Base-by-base conservation (phyloP, 2,797 vertebrate species). In the Ctenochaetus hawaiiensis region DNA sequence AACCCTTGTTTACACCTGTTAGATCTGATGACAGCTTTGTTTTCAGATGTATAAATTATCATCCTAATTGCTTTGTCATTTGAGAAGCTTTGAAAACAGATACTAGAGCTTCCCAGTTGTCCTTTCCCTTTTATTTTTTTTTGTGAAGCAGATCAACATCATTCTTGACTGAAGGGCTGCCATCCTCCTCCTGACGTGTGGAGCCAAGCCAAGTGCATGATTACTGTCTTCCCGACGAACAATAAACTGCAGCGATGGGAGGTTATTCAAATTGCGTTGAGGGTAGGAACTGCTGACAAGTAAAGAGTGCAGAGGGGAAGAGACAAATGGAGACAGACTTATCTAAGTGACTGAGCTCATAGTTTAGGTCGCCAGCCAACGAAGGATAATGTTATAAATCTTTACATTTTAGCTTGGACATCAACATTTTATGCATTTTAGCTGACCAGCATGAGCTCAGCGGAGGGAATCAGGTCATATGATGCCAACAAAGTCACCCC, bases 261-360 rank as follows among this genome's bases (percentile, higher is more conserved):
- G 76, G 84, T 81, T 85, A 71, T 84, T 89, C 66, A 76, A 63
- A 83, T 81, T 58, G 61, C 51, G 81, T 57, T 8, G 8, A 23
- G 72, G 80, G 61, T 61, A 56, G 66, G 81, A 88, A 84, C 1
- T 77, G 86, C 89, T 91, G 89, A 92, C 88, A 77, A 39, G 81
- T 20, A 26, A 37, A 37, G 70, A 71, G 72, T 3, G 51, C 59
- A 13, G 61, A 8, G 51, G 54, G 73, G 63, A 43, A 44, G 75
- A 82, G 67, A 81, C 81, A 75, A 78, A 82, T 53, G 5, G 53
- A 78, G 73, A 52, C 67, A 53, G 86, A 86, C 78, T 4, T 64
- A 68, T 63, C 61, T 64, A 63, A 79, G 68, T 87, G 87, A 82
- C 74, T 41, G 76, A 72, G 66, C 81, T 77, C 68, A 80, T 77